Conservation (phyloP, 2,888 invertebrate species). For the Spisula solida region DNA sequence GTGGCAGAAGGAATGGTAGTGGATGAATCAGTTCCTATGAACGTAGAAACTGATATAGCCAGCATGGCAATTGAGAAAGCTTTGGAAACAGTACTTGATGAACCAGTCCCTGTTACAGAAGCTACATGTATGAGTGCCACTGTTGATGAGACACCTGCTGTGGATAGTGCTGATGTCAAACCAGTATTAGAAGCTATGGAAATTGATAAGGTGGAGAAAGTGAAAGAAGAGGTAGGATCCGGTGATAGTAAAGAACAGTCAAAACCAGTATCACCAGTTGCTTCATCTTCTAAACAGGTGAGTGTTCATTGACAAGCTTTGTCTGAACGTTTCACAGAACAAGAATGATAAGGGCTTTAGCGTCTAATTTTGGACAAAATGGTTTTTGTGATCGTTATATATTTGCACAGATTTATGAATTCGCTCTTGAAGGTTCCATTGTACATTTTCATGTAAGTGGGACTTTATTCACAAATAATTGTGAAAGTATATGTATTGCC, state of each 20-base stretch:
- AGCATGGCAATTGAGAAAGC: not conserved
- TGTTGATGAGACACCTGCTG: not conserved
- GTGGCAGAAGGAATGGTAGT: not conserved
- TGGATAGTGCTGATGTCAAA: not conserved
- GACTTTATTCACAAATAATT: too few species aligned
- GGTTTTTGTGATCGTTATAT: too few species aligned
- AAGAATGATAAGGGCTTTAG: too few species aligned
- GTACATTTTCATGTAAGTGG: too few species aligned
- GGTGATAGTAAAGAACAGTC: not conserved
- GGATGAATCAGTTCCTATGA: not conserved
- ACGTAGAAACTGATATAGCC: not conserved
- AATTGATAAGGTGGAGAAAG: not conserved
- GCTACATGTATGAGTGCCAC: not conserved
- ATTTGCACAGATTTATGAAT: too few species aligned
- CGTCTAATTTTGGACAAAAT: too few species aligned
- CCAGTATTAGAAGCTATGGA: not conserved
- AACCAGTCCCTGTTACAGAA: not conserved
- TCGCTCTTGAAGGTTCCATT: too few species aligned
- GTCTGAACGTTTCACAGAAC: too few species aligned
- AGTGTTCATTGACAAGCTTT: not conserved
- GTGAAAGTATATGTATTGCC: too few species aligned
- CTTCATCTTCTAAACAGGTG: slow-evolving; percentile 1
- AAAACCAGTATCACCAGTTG: not conserved
- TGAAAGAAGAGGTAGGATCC: not conserved
- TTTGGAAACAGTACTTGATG: not conserved